A percentile compares a stretch with the other conserved stretches of the same genome.
Evolutionary conservation across 2,113 vertebrate genomes (phyloP).

Genomic region (Amblyopsis rosae): DNA sequence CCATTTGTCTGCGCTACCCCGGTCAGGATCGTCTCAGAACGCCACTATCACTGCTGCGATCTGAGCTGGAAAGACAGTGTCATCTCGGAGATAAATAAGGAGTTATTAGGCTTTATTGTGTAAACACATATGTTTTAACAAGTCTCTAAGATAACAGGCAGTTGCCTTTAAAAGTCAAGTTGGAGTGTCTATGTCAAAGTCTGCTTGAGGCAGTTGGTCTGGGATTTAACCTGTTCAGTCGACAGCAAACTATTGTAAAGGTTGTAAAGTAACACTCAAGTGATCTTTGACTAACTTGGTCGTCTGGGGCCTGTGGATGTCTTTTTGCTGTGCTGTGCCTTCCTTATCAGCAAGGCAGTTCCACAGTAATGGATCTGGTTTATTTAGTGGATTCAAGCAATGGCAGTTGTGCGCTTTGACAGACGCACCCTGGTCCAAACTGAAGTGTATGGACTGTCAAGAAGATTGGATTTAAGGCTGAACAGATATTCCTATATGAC

Average conservation of each 20-base stretch:
- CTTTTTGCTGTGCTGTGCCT: conserved; percentile 35
- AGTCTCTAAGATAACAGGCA: conserved; percentile 38
- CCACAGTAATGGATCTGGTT: conserved; percentile 58
- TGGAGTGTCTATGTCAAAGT: conserved; percentile 61
- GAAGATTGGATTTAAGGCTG: conserved; percentile 4
- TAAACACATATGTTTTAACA: conserved; percentile 52
- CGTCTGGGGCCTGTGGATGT: conserved; percentile 34
- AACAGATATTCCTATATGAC: conserved; percentile 12
- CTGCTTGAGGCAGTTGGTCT: conserved; percentile 13
- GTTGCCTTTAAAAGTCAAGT: conserved; percentile 58
- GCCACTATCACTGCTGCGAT: conserved; percentile 55
- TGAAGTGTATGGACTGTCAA: conserved; percentile 53
- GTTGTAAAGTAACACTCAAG: conserved; percentile 58
- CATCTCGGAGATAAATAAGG: conserved; percentile 59
- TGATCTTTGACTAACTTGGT: conserved; percentile 44
- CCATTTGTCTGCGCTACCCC: conserved; percentile 53
- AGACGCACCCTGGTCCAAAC: conserved; percentile 32
- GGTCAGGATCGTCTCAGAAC: conserved; percentile 43
- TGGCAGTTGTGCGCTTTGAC: conserved; percentile 43
- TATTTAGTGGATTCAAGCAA: conserved; percentile 43
- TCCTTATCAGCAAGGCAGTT: conserved; percentile 67
- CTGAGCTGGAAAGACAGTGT: conserved; percentile 46
- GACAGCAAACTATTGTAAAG: conserved; percentile 42
- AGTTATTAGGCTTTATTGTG: conserved; percentile 57
- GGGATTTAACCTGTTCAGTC: neutral